These are phyloP conservation scores for Thysanoteuthis rhombus DNA, from an alignment of 2,888 invertebrate species.

Conservation along the genomic window DNA sequence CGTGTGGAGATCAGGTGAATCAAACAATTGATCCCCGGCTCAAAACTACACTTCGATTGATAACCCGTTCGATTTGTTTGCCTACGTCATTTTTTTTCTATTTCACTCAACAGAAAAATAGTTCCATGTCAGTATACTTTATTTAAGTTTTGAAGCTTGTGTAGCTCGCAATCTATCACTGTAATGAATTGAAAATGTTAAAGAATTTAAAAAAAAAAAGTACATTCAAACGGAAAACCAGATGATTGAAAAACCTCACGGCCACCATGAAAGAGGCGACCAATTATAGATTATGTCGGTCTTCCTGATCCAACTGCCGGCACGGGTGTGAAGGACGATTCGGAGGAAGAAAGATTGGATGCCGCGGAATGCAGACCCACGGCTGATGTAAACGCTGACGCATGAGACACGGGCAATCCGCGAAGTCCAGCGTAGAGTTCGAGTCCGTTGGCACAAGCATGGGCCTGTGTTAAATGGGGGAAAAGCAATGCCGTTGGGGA, in stretches of 20 bases:
- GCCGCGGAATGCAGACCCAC: background rate
- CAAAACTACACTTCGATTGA: background rate
- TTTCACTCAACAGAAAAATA: background rate
- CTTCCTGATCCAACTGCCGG: conserved; percentile 15
- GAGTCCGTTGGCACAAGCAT: conserved; percentile 26
- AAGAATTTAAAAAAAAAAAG: background rate
- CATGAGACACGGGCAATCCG: conserved; percentile 18
- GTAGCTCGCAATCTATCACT: background rate
- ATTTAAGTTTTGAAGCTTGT: background rate
- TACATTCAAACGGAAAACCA: background rate
- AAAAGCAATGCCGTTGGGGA: conserved; percentile 19
- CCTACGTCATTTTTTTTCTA: background rate
- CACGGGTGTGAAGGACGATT: conserved; percentile 27
- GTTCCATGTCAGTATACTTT: background rate
- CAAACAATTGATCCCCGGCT: background rate
- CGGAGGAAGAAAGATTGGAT: background rate
- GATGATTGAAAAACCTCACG: background rate
- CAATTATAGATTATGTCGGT: background rate
- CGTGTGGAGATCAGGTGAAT: background rate
- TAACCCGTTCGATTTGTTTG: background rate
- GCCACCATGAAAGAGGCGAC: background rate
- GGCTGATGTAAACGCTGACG: conserved; percentile 21
- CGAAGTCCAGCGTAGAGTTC: conserved; percentile 26
- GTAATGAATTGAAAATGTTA: background rate
- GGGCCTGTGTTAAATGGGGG: conserved; percentile 15